Evolutionary conservation across 2,888 invertebrate species (phyloP).

Genomic region (Graphium colonna): DNA sequence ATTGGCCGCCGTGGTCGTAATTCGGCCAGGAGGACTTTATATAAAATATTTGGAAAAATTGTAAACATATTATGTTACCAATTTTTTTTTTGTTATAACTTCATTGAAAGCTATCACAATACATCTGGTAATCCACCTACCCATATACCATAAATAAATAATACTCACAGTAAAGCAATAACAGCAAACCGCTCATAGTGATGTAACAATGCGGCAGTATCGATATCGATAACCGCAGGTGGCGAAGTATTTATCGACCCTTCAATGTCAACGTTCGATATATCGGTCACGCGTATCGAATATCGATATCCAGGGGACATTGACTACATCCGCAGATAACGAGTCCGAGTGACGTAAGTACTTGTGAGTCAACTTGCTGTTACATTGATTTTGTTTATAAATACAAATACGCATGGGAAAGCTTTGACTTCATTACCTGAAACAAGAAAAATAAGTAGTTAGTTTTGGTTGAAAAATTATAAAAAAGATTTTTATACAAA

Average conservation of each 20-base stretch:
- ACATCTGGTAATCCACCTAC: background rate
- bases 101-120: too few species aligned
- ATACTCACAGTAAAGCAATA: background rate
- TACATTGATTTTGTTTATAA: background rate
- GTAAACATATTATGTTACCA: too few species aligned
- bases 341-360: slow-evolving; percentile 3
- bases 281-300: slow-evolving; percentile 15
- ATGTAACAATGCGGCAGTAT: background rate
- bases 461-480: too few species aligned
- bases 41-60: too few species aligned
- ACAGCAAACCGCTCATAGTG: background rate
- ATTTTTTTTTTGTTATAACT: too few species aligned
- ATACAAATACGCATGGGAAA: background rate
- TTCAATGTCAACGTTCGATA: slow-evolving; percentile 21
- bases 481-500: too few species aligned
- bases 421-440: too few species aligned
- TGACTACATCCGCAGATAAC: slow-evolving; percentile 14
- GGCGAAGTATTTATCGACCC: background rate
- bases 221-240: background rate
- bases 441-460: too few species aligned
- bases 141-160: background rate
- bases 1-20: too few species aligned
- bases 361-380: background rate
- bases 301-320: slow-evolving; percentile 7
- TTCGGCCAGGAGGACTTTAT: too few species aligned